Conservation (phyloP, 2,888 invertebrate species). For the Eristalinus sepulchralis region DNA sequence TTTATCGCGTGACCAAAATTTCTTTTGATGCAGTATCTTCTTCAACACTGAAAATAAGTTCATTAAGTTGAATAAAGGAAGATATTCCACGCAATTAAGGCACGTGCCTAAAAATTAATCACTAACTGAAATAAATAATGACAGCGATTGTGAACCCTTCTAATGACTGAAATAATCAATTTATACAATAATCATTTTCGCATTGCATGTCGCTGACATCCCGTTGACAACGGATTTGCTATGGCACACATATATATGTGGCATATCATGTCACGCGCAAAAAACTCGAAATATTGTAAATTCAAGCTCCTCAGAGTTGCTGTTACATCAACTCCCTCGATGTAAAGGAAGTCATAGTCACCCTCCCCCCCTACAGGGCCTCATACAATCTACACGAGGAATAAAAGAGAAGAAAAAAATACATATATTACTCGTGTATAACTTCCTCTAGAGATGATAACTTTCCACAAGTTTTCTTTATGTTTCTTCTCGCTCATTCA, state of each 20-base stretch:
- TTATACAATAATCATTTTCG: not conserved
- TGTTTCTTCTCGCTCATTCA: not conserved
- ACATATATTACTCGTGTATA: constrained; percentile 12
- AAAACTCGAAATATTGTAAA: not conserved
- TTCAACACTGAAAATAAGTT: too few relatives aligned
- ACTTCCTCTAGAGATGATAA: constrained; percentile 51
- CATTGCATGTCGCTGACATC: not conserved
- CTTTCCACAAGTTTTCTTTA: constrained; percentile 24
- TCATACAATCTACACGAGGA: not conserved
- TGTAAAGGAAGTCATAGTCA: constrained; percentile 18
- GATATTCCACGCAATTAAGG: too few relatives aligned
- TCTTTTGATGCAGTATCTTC: too few relatives aligned
- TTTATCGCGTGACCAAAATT: too few relatives aligned
- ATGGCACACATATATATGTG: not conserved
- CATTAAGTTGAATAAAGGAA: too few relatives aligned
- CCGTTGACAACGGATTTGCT: not conserved
- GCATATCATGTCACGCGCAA: too few relatives aligned
- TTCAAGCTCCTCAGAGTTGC: not conserved
- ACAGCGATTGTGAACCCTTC: too few relatives aligned
- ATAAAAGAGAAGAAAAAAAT: not conserved
- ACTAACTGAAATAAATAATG: too few relatives aligned
- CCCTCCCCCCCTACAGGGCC: not conserved
- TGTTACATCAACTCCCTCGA: constrained; percentile 13
- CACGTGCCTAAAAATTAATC: too few relatives aligned
- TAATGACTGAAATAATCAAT: too few relatives aligned